Evolutionary conservation across 1,140 invertebrate genomes (phyloP).

Genomic region (Neodiprion virginianus): DNA sequence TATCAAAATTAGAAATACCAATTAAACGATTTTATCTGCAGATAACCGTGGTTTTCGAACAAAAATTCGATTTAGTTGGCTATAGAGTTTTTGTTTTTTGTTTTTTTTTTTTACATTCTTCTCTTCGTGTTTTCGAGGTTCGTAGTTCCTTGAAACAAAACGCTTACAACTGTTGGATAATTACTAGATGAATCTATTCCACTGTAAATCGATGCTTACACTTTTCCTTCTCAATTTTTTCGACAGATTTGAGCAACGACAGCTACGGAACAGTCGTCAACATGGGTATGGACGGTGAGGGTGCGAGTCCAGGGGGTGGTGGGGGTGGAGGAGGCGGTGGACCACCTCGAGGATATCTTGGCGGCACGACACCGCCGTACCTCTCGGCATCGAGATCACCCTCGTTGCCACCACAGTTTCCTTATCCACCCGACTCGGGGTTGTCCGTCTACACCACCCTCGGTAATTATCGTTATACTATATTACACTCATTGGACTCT

Average conservation of each 20-base stretch:
- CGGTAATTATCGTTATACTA: constrained; percentile 60
- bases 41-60: no score
- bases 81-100: no score
- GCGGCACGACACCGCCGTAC: constrained; percentile 78
- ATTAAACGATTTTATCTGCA: no score
- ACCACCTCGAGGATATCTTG: constrained; percentile 65
- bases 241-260: constrained; percentile 83
- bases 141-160: no score
- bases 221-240: constrained; percentile 25
- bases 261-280: constrained; percentile 84
- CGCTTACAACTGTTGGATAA: no score
- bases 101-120: no score
- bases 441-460: constrained; percentile 80
- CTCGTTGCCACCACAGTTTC: constrained; percentile 68
- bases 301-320: constrained; percentile 77
- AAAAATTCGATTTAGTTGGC: no score
- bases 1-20: no score
- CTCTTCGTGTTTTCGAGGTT: no score
- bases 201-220: constrained; percentile 12
- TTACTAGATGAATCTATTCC: no score
- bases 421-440: constrained; percentile 73
- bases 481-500: neutral
- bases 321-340: constrained; percentile 62
- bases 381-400: constrained; percentile 80
- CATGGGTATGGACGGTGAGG: constrained; percentile 77